Conservation (phyloP, 2,888 invertebrate genomes). For the Eubasilissa splendida region DNA sequence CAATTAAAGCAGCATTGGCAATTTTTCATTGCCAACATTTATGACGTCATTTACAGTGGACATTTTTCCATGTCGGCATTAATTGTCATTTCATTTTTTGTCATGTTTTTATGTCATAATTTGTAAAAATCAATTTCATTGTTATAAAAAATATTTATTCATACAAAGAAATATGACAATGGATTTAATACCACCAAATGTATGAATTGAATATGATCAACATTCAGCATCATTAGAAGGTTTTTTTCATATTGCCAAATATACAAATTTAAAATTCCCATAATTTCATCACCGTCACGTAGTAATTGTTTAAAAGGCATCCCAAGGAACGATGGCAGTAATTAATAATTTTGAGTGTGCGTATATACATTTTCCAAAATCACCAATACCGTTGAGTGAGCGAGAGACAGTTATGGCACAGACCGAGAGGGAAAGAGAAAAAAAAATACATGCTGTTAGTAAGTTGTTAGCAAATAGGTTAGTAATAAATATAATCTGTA, state of each 20-base stretch:
- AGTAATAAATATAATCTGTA: constrained; percentile 2
- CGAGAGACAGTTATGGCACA: constrained; percentile 50
- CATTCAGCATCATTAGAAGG: too few relatives aligned
- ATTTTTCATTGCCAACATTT: neutral
- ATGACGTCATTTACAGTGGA: neutral
- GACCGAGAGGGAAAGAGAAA: constrained; percentile 57
- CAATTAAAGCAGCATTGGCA: neutral
- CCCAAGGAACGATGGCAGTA: constrained; percentile 3
- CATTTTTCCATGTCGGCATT: too few relatives aligned
- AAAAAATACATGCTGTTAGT: constrained; percentile 67
- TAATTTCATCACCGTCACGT: too few relatives aligned
- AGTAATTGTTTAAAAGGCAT: neutral
- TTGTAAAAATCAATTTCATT: too few relatives aligned
- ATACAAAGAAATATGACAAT: too few relatives aligned
- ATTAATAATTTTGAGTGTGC: constrained; percentile 1
- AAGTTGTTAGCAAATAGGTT: constrained; percentile 41
- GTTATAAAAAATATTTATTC: too few relatives aligned
- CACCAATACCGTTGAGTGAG: constrained; percentile 27
- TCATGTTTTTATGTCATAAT: too few relatives aligned
- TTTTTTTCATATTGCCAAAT: too few relatives aligned
- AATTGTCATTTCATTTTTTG: too few relatives aligned
- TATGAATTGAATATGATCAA: too few relatives aligned
- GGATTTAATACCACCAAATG: too few relatives aligned
- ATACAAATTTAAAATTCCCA: too few relatives aligned
- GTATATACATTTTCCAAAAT: constrained; percentile 33